Conservation (phyloP, 2,113 vertebrate genomes). For the Alosa alosa region DNA sequence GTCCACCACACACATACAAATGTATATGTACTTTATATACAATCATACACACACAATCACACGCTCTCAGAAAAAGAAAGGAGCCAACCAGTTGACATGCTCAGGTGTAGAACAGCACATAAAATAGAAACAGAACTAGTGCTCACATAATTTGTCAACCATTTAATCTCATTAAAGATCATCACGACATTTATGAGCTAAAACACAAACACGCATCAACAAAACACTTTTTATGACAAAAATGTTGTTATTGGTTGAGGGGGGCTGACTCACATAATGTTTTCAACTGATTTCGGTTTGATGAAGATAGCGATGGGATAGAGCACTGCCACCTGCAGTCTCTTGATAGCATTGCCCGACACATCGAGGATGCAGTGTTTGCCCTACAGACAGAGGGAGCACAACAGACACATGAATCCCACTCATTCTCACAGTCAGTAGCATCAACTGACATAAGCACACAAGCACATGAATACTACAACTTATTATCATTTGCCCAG, state of each 20-base stretch:
- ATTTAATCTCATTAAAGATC: no score
- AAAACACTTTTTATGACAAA: neutral
- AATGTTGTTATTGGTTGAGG: neutral
- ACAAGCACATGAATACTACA: no score
- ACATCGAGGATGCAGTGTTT: slow-evolving; percentile 99
- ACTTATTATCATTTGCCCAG: no score
- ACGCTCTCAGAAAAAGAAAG: neutral
- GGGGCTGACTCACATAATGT: slow-evolving; percentile 87
- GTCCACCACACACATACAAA: neutral
- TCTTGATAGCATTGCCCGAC: slow-evolving; percentile 97
- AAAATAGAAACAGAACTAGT: no score
- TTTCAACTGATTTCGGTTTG: slow-evolving; percentile 95
- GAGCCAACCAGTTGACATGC: neutral
- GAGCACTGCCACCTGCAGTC: slow-evolving; percentile 90
- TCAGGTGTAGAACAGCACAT: neutral
- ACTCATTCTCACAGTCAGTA: neutral
- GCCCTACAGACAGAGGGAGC: slow-evolving; percentile 70
- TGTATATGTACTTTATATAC: neutral
- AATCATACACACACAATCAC: neutral
- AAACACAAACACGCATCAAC: neutral
- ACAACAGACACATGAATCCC: neutral
- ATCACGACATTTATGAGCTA: no score
- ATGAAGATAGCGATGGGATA: slow-evolving; percentile 95
- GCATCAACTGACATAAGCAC: neutral
- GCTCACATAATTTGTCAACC: neutral